A percentile compares a stretch with the other conserved stretches of the same genome.
These are phyloP conservation scores for Andrena chrysosceles DNA, from an alignment of 2,888 invertebrate species.

Conservation along the genomic window DNA sequence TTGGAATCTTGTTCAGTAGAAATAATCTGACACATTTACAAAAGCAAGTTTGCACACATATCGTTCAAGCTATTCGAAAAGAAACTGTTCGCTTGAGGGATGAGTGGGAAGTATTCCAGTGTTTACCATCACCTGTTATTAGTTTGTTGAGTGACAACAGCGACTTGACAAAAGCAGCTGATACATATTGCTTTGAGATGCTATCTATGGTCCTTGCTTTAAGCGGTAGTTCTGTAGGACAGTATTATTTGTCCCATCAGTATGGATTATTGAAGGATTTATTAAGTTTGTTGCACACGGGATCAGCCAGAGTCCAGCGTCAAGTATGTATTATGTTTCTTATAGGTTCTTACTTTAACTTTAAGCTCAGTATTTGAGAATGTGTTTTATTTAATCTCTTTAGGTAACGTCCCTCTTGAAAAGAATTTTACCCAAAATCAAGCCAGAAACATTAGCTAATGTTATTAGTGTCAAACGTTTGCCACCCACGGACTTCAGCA, in stretches of 20 bases:
- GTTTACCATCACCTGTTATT: constrained; percentile 84
- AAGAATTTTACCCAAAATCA: constrained; percentile 95
- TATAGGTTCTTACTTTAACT: background rate
- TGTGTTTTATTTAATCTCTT: constrained; percentile 36
- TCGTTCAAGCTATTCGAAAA: constrained; percentile 95
- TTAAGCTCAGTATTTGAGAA: background rate
- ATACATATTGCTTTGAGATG: constrained; percentile 99
- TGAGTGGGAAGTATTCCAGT: constrained; percentile 94
- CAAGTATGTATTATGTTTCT: constrained; percentile 87
- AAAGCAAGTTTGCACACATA: constrained; percentile 94
- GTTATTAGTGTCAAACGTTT: constrained; percentile 90
- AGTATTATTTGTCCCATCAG: constrained; percentile 96
- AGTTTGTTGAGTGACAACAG: constrained; percentile 84
- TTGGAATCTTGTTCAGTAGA: constrained; percentile 97
- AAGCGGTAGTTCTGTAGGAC: constrained; percentile 96
- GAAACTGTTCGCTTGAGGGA: constrained; percentile 95
- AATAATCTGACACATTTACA: constrained; percentile 97
- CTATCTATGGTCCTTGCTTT: constrained; percentile 97
- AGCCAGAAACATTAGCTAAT: constrained; percentile 92
- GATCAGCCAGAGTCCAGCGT: constrained; percentile 97
- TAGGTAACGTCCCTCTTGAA: constrained; percentile 92
- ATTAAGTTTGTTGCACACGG: constrained; percentile 94
- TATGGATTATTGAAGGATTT: constrained; percentile 94
- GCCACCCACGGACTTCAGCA: constrained; percentile 92
- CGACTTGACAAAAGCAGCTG: constrained; percentile 87